These are phyloP conservation scores for Ramphastos sulfuratus DNA, from an alignment of 2,113 vertebrate genomes.

Conservation along the genomic window DNA sequence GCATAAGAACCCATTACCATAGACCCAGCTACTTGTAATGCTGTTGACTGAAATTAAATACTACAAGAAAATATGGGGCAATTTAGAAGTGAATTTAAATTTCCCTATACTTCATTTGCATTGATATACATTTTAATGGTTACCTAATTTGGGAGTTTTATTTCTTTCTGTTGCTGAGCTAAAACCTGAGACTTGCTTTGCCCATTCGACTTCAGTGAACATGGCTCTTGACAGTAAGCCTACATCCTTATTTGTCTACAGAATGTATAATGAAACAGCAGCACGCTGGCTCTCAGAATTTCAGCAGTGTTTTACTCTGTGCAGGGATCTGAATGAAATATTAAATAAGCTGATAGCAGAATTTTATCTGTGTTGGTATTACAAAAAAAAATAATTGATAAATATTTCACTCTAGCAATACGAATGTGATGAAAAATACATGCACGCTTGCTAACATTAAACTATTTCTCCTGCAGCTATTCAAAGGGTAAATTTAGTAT, in stretches of 20 bases:
- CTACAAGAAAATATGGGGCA: neutral
- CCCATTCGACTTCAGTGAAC: neutral
- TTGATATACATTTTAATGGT: slow-evolving; percentile 20
- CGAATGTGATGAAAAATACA: neutral
- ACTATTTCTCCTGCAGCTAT: neutral
- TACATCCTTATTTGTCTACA: neutral
- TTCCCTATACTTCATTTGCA: neutral
- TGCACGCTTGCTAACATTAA: neutral
- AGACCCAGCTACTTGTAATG: neutral
- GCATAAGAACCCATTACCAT: slow-evolving; percentile 43
- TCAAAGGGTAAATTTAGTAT: neutral
- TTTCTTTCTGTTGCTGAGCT: slow-evolving; percentile 1
- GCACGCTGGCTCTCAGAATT: slow-evolving; percentile 9
- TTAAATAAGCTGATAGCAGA: slow-evolving; percentile 35
- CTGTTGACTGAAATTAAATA: slow-evolving; percentile 45
- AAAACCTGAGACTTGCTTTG: slow-evolving; percentile 12
- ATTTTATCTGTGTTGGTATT: slow-evolving; percentile 23
- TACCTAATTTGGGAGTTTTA: slow-evolving; percentile 17
- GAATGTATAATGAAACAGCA: slow-evolving; percentile 5
- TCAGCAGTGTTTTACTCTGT: slow-evolving; percentile 52
- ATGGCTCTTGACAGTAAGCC: neutral
- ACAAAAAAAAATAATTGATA: slow-evolving; percentile 1
- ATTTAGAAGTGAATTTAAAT: slow-evolving; percentile 28
- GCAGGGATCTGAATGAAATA: slow-evolving; percentile 41
- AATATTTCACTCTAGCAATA: slow-evolving; percentile 21